Percentiles rank a stretch among this genome's conserved stretches.
These are phyloP conservation scores for Ceyx erithaca DNA, from an alignment of 2,797 vertebrate species.

Conservation along the genomic window DNA sequence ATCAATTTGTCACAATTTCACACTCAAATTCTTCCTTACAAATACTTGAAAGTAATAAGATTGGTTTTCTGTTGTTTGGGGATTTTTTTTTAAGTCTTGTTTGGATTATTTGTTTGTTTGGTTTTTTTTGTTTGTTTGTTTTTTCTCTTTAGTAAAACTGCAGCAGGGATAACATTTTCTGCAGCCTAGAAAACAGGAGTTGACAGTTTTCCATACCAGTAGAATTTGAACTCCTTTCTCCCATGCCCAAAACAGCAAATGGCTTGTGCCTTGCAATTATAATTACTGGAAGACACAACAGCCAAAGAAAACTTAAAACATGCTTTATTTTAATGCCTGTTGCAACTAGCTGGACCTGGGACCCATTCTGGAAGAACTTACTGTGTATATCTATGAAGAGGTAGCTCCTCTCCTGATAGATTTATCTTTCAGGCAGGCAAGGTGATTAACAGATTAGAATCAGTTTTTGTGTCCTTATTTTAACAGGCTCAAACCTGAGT, in stretches of 20 bases:
- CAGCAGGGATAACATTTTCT: neutral
- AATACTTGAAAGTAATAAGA: neutral
- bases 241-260: neutral
- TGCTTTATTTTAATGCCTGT: neutral
- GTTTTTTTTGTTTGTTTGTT: neutral
- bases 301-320: neutral
- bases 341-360: neutral
- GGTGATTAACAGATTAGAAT: neutral
- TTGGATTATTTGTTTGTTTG: no score
- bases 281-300: neutral
- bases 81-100: no score
- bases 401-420: neutral
- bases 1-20: neutral
- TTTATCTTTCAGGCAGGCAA: neutral
- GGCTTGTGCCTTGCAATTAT: neutral
- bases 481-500: neutral
- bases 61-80: neutral
- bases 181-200: neutral
- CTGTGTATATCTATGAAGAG: neutral
- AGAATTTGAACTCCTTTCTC: neutral
- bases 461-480: neutral
- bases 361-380: neutral
- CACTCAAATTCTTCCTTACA: neutral
- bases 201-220: neutral
- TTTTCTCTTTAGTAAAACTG: neutral